Conservation (phyloP, 2,113 vertebrate genomes). For the Microcebus ravelobensis region DNA sequence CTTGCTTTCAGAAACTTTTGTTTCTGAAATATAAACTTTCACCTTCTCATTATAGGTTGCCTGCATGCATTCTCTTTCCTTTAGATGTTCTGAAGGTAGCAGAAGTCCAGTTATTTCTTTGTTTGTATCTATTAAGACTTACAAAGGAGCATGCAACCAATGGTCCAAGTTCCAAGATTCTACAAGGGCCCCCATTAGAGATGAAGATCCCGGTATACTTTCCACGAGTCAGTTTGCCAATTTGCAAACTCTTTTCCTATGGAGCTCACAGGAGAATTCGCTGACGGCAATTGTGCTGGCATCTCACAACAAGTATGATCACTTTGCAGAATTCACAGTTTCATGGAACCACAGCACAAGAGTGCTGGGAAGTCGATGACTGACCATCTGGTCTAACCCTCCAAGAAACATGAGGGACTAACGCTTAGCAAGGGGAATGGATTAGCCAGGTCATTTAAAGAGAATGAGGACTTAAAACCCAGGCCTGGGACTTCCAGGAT, state of each 20-base stretch:
- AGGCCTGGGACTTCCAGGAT: background rate
- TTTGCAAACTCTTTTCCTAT: background rate
- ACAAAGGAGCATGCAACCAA: background rate
- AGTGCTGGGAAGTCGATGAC: background rate
- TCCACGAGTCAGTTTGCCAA: background rate
- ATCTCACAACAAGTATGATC: background rate
- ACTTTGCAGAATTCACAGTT: slow-evolving; percentile 27
- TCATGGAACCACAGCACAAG: background rate
- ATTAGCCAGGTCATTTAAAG: background rate
- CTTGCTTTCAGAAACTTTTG: background rate
- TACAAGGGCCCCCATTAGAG: background rate
- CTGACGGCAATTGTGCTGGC: background rate
- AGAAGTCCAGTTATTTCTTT: background rate
- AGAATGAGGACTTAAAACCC: background rate
- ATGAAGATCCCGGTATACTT: background rate
- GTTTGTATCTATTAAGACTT: background rate
- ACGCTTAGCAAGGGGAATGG: background rate
- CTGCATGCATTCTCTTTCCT: background rate
- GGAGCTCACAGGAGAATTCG: background rate
- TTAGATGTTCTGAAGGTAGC: background rate
- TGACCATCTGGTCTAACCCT: background rate
- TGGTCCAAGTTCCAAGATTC: background rate
- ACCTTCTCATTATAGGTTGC: background rate
- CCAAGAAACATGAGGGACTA: background rate
- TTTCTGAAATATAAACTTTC: slow-evolving; percentile 25